Evolutionary conservation across 2,888 invertebrate genomes (phyloP), one percentile per base, ranked within the genome.

Genomic region (Mayetiola destructor): DNA sequence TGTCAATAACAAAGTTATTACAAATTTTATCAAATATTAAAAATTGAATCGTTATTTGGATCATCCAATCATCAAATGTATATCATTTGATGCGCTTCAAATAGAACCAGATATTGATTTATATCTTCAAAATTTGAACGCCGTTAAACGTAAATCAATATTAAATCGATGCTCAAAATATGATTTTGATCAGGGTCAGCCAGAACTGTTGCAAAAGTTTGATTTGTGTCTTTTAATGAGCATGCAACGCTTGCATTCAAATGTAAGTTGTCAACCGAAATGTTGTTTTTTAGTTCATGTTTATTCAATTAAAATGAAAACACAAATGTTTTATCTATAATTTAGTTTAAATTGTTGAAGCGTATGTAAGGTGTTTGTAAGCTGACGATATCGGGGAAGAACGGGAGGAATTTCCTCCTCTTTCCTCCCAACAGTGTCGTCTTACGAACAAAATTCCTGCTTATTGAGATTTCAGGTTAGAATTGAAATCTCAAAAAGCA

Each of bases 1-100:
- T n/a, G n/a, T n/a, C n/a, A n/a, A n/a, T n/a, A n/a, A n/a, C n/a
- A n/a, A n/a, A n/a, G n/a, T n/a, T n/a, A n/a, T n/a, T n/a, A n/a
- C n/a, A n/a, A n/a, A n/a, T n/a, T n/a, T n/a, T n/a, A n/a, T n/a
- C n/a, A 32, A 32, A 32, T 32, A 32, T 12, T 32, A 12, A 32
- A 12, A 32, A 32, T 9, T 32, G 32, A 8, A 9, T 9, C 12
- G 32, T 12, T 9, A 32, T 32, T 32, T n/a, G n/a, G 48, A 48
- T 48, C 29, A 48, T 48, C 48, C 48, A 23, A 48, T 48, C 48
- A 48, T 48, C 48, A 27, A 48, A 48, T 48, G 48, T 48, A 27
- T 48, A 48, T 27, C 27, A 48, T 48, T 48, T 48, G 48, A 48
- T 48, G 27, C 48, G 48, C 29, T n/a, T 48, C 48, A 27, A 48